phyloP scores from a whole-genome alignment of 2,888 invertebrate species.

The Phalangium opilio region DNA sequence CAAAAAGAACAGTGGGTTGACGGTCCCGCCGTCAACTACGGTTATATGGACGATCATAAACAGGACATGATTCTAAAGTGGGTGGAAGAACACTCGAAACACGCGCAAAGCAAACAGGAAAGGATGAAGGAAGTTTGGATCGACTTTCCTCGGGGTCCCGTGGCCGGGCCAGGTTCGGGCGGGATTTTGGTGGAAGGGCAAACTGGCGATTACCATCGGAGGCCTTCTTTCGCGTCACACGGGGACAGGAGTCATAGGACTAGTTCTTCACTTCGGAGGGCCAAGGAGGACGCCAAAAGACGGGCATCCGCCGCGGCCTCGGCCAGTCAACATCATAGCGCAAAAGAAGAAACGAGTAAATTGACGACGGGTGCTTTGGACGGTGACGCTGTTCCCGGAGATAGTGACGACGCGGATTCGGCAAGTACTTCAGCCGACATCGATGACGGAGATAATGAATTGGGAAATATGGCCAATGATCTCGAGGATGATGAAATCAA shows the following conservation, averaged over 20 bases:
- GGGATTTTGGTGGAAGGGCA: no score
- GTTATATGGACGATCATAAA: constrained; percentile 83
- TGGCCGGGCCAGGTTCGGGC: constrained; percentile 1
- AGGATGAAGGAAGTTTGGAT: constrained; percentile 31
- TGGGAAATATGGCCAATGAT: background rate
- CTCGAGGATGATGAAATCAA: no score
- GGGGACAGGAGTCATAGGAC: no score
- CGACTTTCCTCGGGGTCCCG: constrained; percentile 10
- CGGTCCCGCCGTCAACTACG: constrained; percentile 55
- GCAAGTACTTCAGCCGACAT: constrained; percentile 18
- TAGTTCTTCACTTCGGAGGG: no score
- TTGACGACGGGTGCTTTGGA: constrained; percentile 23
- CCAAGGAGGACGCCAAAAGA: no score
- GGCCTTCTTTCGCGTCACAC: no score
- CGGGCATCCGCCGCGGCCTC: no score
- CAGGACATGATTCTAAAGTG: constrained; percentile 83
- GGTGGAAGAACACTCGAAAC: constrained; percentile 48
- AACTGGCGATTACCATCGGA: no score
- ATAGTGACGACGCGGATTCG: constrained; percentile 11
- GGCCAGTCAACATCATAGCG: no score
- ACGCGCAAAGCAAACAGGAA: constrained; percentile 61
- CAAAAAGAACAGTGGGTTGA: constrained; percentile 83
- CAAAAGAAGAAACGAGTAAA: background rate
- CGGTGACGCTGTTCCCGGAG: constrained; percentile 23
- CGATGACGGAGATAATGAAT: constrained; percentile 16